Evolutionary conservation across 2,797 vertebrate genomes (phyloP).

Genomic region (Pyrocephalus nanus): DNA sequence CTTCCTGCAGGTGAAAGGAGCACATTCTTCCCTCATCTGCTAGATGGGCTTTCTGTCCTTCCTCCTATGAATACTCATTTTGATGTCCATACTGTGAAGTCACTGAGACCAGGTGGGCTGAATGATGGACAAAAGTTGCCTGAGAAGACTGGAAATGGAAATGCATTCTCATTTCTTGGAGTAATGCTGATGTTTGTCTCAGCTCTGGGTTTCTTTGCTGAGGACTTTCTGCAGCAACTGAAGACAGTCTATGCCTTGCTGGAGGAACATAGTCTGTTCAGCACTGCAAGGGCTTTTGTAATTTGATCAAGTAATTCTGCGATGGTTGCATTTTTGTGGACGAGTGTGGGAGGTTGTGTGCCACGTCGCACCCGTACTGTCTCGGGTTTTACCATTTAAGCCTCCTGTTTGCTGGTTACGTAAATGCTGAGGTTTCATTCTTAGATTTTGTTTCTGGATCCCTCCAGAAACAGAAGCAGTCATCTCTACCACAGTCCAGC

Average conservation of each 20-base stretch:
- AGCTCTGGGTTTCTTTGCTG: not conserved
- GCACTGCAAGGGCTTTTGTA: not conserved
- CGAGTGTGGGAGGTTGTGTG: not conserved
- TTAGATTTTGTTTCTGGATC: not conserved
- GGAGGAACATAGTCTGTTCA: not conserved
- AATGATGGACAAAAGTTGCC: not conserved
- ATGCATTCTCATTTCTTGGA: not conserved
- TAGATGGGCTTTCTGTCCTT: not conserved
- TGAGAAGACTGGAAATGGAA: not conserved
- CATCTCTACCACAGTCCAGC: not conserved
- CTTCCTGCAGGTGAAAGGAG: not conserved
- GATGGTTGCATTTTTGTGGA: conserved; percentile 39
- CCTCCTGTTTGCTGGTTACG: not conserved
- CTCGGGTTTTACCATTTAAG: not conserved
- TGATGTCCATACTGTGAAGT: not conserved
- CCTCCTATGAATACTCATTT: not conserved
- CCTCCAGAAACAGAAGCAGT: not conserved
- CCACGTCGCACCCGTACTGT: not conserved
- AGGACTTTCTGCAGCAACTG: not conserved
- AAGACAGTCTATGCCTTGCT: not conserved
- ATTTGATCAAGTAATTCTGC: conserved; percentile 12
- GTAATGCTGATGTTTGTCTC: not conserved
- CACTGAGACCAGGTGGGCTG: not conserved
- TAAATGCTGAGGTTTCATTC: not conserved
- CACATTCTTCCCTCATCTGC: not conserved